Base-by-base conservation (phyloP, 2,797 vertebrate genomes). In the Tinamus major region DNA sequence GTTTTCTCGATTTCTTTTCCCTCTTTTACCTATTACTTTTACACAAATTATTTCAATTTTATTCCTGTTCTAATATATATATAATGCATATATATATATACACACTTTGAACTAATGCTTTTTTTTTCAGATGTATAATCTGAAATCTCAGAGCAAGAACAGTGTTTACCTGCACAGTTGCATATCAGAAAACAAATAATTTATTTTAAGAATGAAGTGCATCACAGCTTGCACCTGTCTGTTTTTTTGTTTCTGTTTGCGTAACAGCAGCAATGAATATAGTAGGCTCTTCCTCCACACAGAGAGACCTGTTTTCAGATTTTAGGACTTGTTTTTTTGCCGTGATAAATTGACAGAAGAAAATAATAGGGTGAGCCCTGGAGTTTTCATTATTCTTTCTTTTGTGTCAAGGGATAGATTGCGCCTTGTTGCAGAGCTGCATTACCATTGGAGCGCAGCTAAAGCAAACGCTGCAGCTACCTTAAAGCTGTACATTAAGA, bases 151-250 rank as follows among this genome's bases (percentile, higher is more conserved):
- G 46, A 71, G 16, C 17, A 64, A 49, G 65, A 69, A 2, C 14
- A 13, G 9, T 35, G 37, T 55, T 74, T 88, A 9, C 18, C 35
- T 59, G 35, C 58, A 18, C 51, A 74, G 37, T 49, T 93, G 14
- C 16, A 90, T 93, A 76, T 58, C 10, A 72, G 90, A 42, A 95
- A 95, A 93, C 11, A 65, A 85, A 86, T 46, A 65, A 70, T 44
- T 88, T 65, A 19, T 83, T 97, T 93, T 46, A 37, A 61, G 31
- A 68, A 39, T n/a, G 48, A 93, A 87, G 90, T 9, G 4, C 67
- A 76, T 95, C 59, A 86, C 81, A 83, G 90, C 5, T 31, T 91
- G n/a, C 13, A 79, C n/a, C 31, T 13, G 29, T 92, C 75, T 74
- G 79, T n/a, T 63, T 69, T 85, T 65, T 71, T 14, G 4, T 71